Evolutionary conservation across 2,797 vertebrate genomes (phyloP).

Genomic region (Luscinia luscinia): DNA sequence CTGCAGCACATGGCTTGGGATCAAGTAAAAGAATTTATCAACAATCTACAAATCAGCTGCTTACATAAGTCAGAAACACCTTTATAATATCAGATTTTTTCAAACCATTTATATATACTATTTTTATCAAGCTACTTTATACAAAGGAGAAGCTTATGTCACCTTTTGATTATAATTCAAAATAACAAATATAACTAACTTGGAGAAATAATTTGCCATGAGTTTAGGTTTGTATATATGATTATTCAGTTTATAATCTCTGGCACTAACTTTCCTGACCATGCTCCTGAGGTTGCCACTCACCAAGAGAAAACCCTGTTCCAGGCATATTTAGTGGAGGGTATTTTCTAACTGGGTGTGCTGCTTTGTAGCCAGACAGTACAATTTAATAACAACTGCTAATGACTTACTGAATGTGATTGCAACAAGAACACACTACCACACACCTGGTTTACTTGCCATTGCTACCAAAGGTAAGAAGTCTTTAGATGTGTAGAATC

Average conservation of each 20-base stretch:
- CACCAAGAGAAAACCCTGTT: neutral
- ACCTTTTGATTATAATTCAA: neutral
- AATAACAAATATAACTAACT: neutral
- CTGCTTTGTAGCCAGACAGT: neutral
- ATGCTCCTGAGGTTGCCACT: neutral
- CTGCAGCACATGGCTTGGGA: neutral
- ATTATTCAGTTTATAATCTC: neutral
- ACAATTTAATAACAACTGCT: neutral
- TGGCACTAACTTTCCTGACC: neutral
- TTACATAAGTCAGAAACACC: neutral
- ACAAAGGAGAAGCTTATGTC: neutral
- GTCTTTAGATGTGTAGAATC: constrained; percentile 96
- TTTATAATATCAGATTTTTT: neutral
- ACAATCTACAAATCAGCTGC: neutral
- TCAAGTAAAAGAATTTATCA: neutral
- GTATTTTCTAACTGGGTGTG: neutral
- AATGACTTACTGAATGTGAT: neutral
- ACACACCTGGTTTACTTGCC: constrained; percentile 91
- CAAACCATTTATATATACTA: neutral
- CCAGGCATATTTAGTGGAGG: neutral
- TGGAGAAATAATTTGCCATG: neutral
- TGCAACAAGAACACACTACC: neutral
- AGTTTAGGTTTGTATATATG: neutral
- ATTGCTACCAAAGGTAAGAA: constrained; percentile 91
- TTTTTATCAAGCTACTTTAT: neutral